phyloP scores from a whole-genome alignment of 2,888 invertebrate species.

The Eupithecia centaureata region DNA sequence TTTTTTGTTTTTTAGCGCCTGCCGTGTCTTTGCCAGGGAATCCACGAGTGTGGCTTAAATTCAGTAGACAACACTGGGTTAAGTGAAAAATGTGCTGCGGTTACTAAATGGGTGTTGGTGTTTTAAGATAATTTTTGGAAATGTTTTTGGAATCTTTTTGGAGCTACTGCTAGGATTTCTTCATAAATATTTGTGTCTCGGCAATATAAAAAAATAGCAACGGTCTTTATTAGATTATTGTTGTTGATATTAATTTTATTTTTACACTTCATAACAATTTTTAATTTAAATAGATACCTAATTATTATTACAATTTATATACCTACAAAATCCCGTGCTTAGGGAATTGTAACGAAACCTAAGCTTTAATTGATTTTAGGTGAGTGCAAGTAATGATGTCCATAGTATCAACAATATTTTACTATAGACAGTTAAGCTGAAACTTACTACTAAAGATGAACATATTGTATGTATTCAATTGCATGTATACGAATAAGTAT shows the following conservation, averaged over 20 bases:
- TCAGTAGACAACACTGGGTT: background rate
- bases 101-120: background rate
- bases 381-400: background rate
- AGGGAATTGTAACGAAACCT: background rate
- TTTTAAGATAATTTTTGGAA: background rate
- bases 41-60: constrained; percentile 16
- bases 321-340: too few species aligned
- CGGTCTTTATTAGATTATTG: background rate
- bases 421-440: too few species aligned
- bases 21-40: background rate
- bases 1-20: background rate
- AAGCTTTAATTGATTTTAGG: background rate
- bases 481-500: too few species aligned
- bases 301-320: too few species aligned
- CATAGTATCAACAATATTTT: too few species aligned
- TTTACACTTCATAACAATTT: too few species aligned
- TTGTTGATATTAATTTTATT: background rate
- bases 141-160: background rate
- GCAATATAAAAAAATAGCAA: background rate
- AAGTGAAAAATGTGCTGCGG: background rate
- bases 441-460: too few species aligned
- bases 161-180: background rate
- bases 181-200: background rate
- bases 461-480: too few species aligned
- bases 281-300: too few species aligned